A percentile compares a stretch with the other conserved stretches of the same genome.
phyloP scores from a whole-genome alignment of 2,888 invertebrate species.

The Ischnus inquisitorius region DNA sequence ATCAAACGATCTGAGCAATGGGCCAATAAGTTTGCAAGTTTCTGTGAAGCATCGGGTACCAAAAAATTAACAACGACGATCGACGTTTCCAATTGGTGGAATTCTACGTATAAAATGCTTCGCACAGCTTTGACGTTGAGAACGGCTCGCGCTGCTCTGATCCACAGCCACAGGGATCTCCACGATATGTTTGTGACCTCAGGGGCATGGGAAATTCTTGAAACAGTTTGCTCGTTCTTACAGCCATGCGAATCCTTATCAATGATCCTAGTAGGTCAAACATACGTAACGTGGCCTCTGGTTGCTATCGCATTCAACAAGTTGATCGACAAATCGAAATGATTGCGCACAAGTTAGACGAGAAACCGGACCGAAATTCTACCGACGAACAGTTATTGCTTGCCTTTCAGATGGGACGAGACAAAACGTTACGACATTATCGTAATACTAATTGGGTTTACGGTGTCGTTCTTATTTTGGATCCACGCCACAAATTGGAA shows the following conservation, averaged over 20 bases:
- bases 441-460: slow-evolving; percentile 69
- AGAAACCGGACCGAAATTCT: slow-evolving; percentile 42
- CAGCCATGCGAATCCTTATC: slow-evolving; percentile 59
- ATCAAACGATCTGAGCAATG: slow-evolving; percentile 31
- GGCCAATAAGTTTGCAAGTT: slow-evolving; percentile 5
- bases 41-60: slow-evolving; percentile 19
- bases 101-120: slow-evolving; percentile 52
- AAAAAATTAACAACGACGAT: slow-evolving; percentile 39
- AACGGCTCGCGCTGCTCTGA: slow-evolving; percentile 52
- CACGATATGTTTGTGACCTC: slow-evolving; percentile 37
- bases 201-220: slow-evolving; percentile 54
- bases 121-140: slow-evolving; percentile 49
- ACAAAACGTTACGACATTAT: slow-evolving; percentile 53
- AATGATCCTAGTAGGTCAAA: slow-evolving; percentile 57
- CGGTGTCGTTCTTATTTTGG: slow-evolving; percentile 68
- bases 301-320: slow-evolving; percentile 50
- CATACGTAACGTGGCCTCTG: slow-evolving; percentile 54
- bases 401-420: slow-evolving; percentile 48
- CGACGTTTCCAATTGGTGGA: slow-evolving; percentile 54
- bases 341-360: slow-evolving; percentile 34
- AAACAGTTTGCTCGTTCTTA: slow-evolving; percentile 42
- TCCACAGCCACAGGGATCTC: slow-evolving; percentile 46
- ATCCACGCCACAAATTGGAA: slow-evolving; percentile 70
- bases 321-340: slow-evolving; percentile 53
- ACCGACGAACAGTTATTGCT: not conserved